These are phyloP conservation scores for Holothuria glaberrima DNA, from an alignment of 35 echinoderm and acorn worm genomes.

Conservation along the genomic window DNA sequence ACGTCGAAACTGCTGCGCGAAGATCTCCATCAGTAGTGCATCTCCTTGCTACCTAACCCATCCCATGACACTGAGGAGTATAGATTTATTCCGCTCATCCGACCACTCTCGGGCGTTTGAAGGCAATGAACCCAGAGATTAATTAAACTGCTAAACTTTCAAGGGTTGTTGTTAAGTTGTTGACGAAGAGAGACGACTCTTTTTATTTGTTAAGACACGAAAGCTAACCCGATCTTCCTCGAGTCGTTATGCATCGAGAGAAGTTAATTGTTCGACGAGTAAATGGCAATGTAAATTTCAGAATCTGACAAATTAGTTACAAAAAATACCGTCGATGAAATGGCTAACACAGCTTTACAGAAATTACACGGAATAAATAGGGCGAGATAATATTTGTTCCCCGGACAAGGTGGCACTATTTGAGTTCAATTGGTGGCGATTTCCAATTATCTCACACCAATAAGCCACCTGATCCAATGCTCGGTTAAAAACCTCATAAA, in stretches of 20 bases:
- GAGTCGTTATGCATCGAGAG: constrained; percentile 18
- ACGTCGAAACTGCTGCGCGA: not conserved
- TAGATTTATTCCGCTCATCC: constrained; percentile 31
- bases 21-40: constrained; percentile 31
- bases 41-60: not conserved
- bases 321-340: too few species aligned
- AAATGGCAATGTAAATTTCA: not conserved
- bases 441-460: constrained; percentile 35
- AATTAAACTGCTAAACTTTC: constrained; percentile 41
- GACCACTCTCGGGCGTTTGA: constrained; percentile 5
- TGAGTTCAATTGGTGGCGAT: not conserved
- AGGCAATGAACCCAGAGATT: constrained; percentile 43
- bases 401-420: not conserved
- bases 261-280: constrained; percentile 33
- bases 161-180: constrained; percentile 30
- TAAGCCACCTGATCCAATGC: constrained; percentile 23
- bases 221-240: constrained; percentile 15
- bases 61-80: constrained; percentile 31
- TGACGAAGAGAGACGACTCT: constrained; percentile 33
- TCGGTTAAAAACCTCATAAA: constrained; percentile 6
- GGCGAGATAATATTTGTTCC: constrained; percentile 38
- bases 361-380: constrained; percentile 6
- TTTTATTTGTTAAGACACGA: constrained; percentile 24
- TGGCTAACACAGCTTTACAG: too few species aligned
- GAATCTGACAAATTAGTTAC: too few species aligned